A percentile compares a stretch with the other conserved stretches of the same genome.
These are phyloP conservation scores for Leucosticte australis DNA, from an alignment of 2,113 vertebrate genomes.

Conservation along the genomic window DNA sequence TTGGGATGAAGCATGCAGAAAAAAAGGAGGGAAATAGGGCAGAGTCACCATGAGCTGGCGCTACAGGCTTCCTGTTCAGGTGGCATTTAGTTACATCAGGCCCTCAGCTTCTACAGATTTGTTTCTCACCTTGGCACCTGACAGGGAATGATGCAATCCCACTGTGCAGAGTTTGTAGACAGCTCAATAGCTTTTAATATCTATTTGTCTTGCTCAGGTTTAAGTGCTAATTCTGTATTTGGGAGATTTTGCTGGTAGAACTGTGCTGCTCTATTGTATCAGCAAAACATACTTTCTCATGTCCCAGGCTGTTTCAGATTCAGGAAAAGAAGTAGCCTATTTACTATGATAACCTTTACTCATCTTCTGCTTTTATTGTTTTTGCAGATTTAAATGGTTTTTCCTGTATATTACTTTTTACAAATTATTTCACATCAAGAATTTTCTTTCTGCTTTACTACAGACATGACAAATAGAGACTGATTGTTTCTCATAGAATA, in stretches of 20 bases:
- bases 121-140: background rate
- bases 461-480: background rate
- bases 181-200: background rate
- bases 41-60: background rate
- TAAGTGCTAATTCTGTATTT: background rate
- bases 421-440: background rate
- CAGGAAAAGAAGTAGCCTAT: background rate
- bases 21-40: background rate
- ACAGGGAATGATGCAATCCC: background rate
- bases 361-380: background rate
- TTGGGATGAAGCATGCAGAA: background rate
- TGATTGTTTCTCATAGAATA: background rate
- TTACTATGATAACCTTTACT: background rate
- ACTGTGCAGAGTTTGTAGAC: background rate
- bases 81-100: background rate
- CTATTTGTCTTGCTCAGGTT: background rate
- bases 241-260: background rate
- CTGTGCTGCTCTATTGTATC: background rate
- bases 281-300: background rate
- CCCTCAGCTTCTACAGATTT: background rate
- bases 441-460: background rate
- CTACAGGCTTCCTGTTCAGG: background rate
- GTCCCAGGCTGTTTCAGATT: background rate
- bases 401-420: background rate
- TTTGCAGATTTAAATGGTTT: background rate